A percentile compares a stretch with the other conserved stretches of the same genome.
Evolutionary conservation across 2,888 invertebrate genomes (phyloP).

Genomic region (Erynnis tages): DNA sequence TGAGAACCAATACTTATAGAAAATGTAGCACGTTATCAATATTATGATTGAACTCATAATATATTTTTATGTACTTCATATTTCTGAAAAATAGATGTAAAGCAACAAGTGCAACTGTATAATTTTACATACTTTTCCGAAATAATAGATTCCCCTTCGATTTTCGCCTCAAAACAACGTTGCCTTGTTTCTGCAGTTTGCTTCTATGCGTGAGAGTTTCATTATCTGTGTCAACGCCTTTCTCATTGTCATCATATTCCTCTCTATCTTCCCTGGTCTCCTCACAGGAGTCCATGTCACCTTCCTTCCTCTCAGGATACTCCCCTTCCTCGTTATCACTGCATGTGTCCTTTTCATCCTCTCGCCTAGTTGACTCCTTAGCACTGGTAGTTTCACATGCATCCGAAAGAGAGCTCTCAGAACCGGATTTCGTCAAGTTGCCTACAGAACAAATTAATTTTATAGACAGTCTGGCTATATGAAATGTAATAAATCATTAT

Average conservation of each 20-base stretch:
- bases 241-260: constrained; percentile 64
- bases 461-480: too few species aligned
- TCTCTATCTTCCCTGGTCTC: constrained; percentile 57
- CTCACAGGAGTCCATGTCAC: constrained; percentile 58
- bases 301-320: constrained; percentile 37
- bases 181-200: constrained; percentile 70
- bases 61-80: too few species aligned
- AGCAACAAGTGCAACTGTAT: too few species aligned
- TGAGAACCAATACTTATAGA: too few species aligned
- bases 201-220: constrained; percentile 45
- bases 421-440: constrained; percentile 89
- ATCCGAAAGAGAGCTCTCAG: constrained; percentile 93
- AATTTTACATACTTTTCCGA: constrained; percentile 83
- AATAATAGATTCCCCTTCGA: constrained; percentile 85
- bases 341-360: constrained; percentile 87
- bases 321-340: constrained; percentile 83
- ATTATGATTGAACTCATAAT: too few species aligned
- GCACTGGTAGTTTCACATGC: constrained; percentile 84
- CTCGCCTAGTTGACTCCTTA: constrained; percentile 86
- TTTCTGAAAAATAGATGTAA: too few species aligned
- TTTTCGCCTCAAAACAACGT: constrained; percentile 82
- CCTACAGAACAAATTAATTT: constrained; percentile 43
- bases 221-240: constrained; percentile 50
- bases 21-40: too few species aligned
- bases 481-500: too few species aligned